Evolutionary conservation across 2,797 vertebrate genomes (phyloP), one percentile per base, ranked within the genome.

Genomic region (Fringilla coelebs): DNA sequence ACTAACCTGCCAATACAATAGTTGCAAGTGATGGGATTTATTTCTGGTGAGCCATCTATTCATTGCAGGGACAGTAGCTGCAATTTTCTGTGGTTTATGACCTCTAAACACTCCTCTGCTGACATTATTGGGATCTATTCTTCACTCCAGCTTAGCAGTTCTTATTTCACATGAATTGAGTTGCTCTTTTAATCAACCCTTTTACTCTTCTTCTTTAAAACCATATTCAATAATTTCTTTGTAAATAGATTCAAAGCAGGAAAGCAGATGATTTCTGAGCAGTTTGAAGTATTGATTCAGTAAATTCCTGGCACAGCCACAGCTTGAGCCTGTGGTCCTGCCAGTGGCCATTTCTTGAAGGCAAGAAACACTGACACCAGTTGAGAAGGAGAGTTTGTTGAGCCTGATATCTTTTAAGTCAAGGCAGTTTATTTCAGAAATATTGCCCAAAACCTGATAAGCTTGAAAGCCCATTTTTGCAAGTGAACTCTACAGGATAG

Each of bases 231-330:
- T 68, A 58, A 66, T 75, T 89, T 67, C 61, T 79, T 86, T 92
- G 71, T 82, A 89, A 96, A 89, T 52, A 75, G 52, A 54, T 57
- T 62, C 73, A 85, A 86, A 91, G 57, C 43, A 84, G 68, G 46
- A 72, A 89, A 84, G n/a, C 32, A 45, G 62, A 71, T 78, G 46
- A 84, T 90, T 94, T 93, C 87, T 89, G 73, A 77, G 49, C 86
- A 90, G 21, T 51, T 24, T 10, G 19, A 83, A 62, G 25, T 60
- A 85, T 43, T 57, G 83, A 49, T 95, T 90, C 75, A 67, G 70
- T 66, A 93, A 94, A 85, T 80, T 86, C 43, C 73, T 78, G 65
- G n/a, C 31, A 76, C 25, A 62, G 67, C 49, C 66, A 36, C 41
- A 57, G 32, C 29, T 76, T 57, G 40, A 79, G 49, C 71, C 1